These are phyloP conservation scores for Hirudo medicinalis DNA, from an alignment of 1,140 invertebrate genomes.

Conservation along the genomic window DNA sequence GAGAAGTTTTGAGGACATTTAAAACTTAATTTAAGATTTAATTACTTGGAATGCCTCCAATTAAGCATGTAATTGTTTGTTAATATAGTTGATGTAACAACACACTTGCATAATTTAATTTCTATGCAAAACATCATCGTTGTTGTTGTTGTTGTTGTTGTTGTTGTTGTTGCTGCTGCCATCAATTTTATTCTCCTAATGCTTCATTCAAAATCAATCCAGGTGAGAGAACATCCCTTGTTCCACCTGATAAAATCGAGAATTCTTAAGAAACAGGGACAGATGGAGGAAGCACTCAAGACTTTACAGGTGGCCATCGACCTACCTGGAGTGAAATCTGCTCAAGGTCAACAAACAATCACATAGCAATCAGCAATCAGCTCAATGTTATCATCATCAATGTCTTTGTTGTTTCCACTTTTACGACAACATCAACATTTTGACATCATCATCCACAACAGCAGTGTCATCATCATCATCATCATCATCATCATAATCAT, in stretches of 20 bases:
- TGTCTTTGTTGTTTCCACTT: neutral
- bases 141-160: too few relatives aligned
- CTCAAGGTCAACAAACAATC: neutral
- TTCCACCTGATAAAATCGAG: slow-evolving; percentile 74
- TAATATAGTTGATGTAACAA: too few relatives aligned
- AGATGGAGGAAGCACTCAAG: slow-evolving; percentile 59
- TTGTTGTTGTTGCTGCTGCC: too few relatives aligned
- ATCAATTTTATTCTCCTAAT: too few relatives aligned
- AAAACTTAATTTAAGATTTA: too few relatives aligned
- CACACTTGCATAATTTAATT: too few relatives aligned
- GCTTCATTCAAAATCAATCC: slow-evolving; percentile 7
- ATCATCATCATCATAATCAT: neutral
- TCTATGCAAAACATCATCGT: too few relatives aligned
- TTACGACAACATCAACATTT: neutral
- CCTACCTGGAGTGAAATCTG: slow-evolving; percentile 40
- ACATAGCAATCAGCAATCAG: too few relatives aligned
- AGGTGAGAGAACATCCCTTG: slow-evolving; percentile 69
- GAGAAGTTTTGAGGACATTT: too few relatives aligned
- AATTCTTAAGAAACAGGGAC: slow-evolving; percentile 61
- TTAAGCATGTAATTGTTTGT: too few relatives aligned
- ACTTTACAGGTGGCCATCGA: slow-evolving; percentile 59
- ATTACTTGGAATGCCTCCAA: too few relatives aligned
- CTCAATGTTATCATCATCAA: too few relatives aligned
- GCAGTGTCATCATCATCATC: neutral
- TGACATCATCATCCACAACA: neutral